A percentile compares a stretch with the other conserved stretches of the same genome.
phyloP scores from a whole-genome alignment of 1,140 invertebrate genomes.

The Kradibia gibbosae region DNA sequence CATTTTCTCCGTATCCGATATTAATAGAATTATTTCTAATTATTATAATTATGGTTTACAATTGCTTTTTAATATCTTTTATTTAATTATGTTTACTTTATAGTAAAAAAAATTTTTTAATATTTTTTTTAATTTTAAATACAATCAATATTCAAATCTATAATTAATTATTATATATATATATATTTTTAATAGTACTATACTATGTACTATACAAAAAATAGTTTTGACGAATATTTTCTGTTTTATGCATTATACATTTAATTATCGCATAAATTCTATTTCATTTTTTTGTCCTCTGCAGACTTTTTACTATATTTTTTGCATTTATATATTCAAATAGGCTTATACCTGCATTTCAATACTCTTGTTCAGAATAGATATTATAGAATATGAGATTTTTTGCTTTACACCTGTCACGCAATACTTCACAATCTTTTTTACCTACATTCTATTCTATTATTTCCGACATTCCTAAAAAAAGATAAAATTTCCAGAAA shows the following conservation, averaged over 20 bases:
- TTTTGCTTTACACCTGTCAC: slow-evolving; percentile 25
- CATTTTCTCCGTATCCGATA: not conserved
- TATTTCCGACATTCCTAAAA: not conserved
- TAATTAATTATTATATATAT: too few relatives aligned
- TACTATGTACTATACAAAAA: too few relatives aligned
- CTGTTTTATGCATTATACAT: too few relatives aligned
- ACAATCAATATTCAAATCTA: too few relatives aligned
- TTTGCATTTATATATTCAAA: slow-evolving; percentile 15
- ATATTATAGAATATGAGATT: slow-evolving; percentile 25
- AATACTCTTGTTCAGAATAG: not conserved
- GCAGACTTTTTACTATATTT: not conserved
- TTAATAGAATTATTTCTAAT: not conserved
- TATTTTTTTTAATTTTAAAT: too few relatives aligned
- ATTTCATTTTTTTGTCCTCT: not conserved
- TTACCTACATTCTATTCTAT: slow-evolving; percentile 25
- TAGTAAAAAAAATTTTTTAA: too few relatives aligned
- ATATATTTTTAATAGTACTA: too few relatives aligned
- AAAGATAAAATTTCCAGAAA: slow-evolving; percentile 34
- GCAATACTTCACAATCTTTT: slow-evolving; percentile 27
- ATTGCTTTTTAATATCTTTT: too few relatives aligned
- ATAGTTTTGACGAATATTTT: too few relatives aligned
- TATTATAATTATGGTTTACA: too few relatives aligned
- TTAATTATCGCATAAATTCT: not conserved
- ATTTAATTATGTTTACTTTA: too few relatives aligned
- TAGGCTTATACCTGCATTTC: not conserved